Evolutionary conservation across 64 coral and sea anemone species (phyloP).

Genomic region (Stichodactyla helianthus): DNA sequence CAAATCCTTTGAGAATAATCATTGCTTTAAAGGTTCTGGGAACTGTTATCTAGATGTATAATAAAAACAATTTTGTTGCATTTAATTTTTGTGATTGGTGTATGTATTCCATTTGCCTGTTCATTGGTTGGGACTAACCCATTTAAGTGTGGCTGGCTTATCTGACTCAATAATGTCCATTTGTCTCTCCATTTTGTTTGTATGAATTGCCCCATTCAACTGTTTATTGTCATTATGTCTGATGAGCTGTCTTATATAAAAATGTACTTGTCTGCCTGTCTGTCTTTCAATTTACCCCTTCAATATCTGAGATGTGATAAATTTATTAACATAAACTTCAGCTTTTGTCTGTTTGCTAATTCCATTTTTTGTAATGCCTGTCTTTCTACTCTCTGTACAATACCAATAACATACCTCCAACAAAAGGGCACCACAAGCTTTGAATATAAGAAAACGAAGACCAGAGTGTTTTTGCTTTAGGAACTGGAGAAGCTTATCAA

Average conservation of each 20-base stretch:
- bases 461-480: neutral
- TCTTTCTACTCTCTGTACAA: neutral
- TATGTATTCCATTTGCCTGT: no score
- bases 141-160: no score
- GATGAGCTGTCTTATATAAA: neutral
- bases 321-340: no score
- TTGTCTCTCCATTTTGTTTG: no score
- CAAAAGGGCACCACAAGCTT: neutral
- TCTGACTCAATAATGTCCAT: no score
- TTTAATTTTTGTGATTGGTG: no score
- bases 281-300: neutral
- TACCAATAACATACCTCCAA: slow-evolving; percentile 2
- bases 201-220: no score
- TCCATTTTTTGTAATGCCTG: neutral
- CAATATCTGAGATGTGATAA: no score
- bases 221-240: neutral
- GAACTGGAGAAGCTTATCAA: slow-evolving; percentile 8
- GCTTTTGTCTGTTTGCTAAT: no score
- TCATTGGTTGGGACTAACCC: no score
- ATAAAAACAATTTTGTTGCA: neutral
- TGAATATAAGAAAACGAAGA: neutral
- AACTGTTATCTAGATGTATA: slow-evolving; percentile 46
- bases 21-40: slow-evolving; percentile 69
- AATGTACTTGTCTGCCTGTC: neutral
- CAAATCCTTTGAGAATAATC: slow-evolving; percentile 46